Conservation (phyloP, 2,797 vertebrate species). For the Knipowitschia caucasica region DNA sequence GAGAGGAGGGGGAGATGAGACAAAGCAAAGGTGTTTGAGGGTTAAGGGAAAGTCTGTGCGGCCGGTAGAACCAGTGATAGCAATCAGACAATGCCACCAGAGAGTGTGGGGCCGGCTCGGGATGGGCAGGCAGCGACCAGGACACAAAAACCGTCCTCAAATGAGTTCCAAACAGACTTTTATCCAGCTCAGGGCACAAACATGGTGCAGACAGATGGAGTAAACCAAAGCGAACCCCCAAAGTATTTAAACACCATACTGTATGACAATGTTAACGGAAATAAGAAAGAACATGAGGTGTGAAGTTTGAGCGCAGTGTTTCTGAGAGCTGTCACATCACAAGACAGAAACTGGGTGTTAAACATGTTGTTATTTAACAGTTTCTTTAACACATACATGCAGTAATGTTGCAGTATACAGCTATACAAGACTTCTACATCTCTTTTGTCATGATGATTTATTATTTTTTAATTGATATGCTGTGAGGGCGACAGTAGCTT, state of each 20-base stretch:
- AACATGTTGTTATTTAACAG: not conserved
- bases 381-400: too few species aligned
- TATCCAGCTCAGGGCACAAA: conserved; percentile 2
- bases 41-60: conserved; percentile 6
- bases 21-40: conserved; percentile 15
- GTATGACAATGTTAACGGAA: not conserved
- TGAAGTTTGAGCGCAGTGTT: not conserved
- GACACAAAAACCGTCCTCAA: conserved; percentile 25
- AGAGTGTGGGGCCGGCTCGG: conserved; percentile 44
- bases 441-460: too few species aligned
- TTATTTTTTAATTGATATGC: too few species aligned
- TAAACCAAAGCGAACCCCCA: too few species aligned
- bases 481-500: too few species aligned
- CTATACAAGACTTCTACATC: too few species aligned
- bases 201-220: not conserved
- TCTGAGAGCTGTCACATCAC: not conserved
- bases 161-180: conserved; percentile 40
- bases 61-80: conserved; percentile 17
- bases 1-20: conserved; percentile 51
- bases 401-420: too few species aligned
- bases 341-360: not conserved
- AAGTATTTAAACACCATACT: not conserved
- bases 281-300: not conserved
- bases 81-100: conserved; percentile 55
- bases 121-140: conserved; percentile 30